A percentile compares a stretch with the other conserved stretches of the same genome.
phyloP scores from a whole-genome alignment of 1,140 invertebrate genomes.

The Aphidius gifuensis region DNA sequence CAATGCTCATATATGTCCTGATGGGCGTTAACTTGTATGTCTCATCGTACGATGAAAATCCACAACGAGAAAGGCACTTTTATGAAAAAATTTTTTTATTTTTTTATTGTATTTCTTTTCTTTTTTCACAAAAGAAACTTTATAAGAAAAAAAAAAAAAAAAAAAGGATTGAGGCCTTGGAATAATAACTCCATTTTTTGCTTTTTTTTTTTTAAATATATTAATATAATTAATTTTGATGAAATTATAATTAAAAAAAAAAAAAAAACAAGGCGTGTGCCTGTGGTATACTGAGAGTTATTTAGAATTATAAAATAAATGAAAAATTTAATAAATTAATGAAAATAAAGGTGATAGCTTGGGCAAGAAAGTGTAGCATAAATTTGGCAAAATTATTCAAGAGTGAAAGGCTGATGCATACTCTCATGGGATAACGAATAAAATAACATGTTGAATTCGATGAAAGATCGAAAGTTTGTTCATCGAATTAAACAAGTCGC shows the following conservation, averaged over 20 bases:
- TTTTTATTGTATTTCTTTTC: too few relatives aligned
- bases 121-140: too few relatives aligned
- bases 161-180: background rate
- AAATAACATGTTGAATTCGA: conserved; percentile 1
- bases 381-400: conserved; percentile 18
- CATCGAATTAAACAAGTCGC: too few relatives aligned
- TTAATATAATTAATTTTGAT: too few relatives aligned
- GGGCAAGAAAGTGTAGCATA: background rate
- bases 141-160: background rate
- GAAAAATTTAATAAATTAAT: background rate
- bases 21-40: background rate
- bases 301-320: background rate
- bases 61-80: background rate
- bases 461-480: conserved; percentile 21
- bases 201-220: too few relatives aligned
- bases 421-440: conserved; percentile 6
- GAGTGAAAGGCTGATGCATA: conserved; percentile 21
- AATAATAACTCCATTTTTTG: too few relatives aligned
- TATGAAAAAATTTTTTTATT: too few relatives aligned
- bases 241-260: too few relatives aligned
- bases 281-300: background rate
- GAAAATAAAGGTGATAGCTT: conserved; percentile 1
- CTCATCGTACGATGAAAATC: background rate
- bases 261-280: too few relatives aligned
- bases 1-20: background rate